A percentile compares a stretch with the other conserved stretches of the same genome.
phyloP scores from a whole-genome alignment of 2,888 invertebrate species.

The Asteroscopus sphinx region DNA sequence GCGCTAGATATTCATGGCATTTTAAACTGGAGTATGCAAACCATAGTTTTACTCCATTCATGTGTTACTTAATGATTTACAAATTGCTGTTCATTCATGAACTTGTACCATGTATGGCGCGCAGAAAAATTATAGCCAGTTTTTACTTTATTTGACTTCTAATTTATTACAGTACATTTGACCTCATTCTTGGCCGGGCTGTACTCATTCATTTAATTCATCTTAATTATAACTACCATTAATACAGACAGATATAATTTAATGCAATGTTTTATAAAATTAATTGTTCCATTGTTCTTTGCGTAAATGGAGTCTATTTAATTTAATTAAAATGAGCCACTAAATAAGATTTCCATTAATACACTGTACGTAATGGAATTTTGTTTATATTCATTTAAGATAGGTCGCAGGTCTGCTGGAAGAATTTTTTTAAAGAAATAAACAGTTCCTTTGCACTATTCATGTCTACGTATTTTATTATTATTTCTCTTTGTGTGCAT shows the following conservation, averaged over 20 bases:
- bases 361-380: too few relatives aligned
- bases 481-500: too few relatives aligned
- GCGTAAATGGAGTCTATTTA: too few relatives aligned
- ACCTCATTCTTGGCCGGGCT: conserved; percentile 30
- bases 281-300: conserved; percentile 9
- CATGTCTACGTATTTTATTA: too few relatives aligned
- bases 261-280: conserved; percentile 31
- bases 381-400: too few relatives aligned
- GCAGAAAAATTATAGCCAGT: conserved; percentile 17
- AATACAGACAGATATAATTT: conserved; percentile 25
- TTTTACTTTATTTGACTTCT: conserved; percentile 25
- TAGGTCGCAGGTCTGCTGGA: too few relatives aligned
- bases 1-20: conserved; percentile 15
- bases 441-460: too few relatives aligned
- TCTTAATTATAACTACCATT: conserved; percentile 27
- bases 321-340: too few relatives aligned
- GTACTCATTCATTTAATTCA: conserved; percentile 25
- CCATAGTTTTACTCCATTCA: conserved; percentile 39
- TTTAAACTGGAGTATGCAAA: conserved; percentile 29
- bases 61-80: conserved; percentile 39
- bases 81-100: conserved; percentile 52
- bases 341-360: too few relatives aligned
- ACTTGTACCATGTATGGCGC: conserved; percentile 14
- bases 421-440: too few relatives aligned
- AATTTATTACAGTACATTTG: conserved; percentile 27